Conservation (phyloP, 2,888 invertebrate genomes). For the Apodemia zela region DNA sequence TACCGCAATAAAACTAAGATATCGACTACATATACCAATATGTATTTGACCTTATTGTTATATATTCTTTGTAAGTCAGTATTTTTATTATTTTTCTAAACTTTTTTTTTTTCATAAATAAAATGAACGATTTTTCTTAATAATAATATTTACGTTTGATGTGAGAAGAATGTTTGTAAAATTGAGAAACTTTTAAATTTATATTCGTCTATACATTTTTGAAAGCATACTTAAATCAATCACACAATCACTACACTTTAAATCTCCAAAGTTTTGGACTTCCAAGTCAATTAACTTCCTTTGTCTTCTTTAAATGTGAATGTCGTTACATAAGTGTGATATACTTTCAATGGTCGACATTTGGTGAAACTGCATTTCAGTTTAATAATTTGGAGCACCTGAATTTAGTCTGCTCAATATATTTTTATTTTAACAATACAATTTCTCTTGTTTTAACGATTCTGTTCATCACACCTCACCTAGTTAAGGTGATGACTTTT, state of each 20-base stretch:
- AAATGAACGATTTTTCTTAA: too few relatives aligned
- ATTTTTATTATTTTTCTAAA: too few relatives aligned
- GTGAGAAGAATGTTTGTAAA: too few relatives aligned
- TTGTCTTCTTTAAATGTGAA: background rate
- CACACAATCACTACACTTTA: background rate
- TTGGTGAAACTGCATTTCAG: background rate
- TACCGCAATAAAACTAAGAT: too few relatives aligned
- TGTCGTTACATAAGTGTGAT: background rate
- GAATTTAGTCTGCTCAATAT: slow-evolving; percentile 1
- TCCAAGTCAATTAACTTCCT: slow-evolving; percentile 13
- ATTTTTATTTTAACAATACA: background rate
- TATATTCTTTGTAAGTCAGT: too few relatives aligned
- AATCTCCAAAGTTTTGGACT: slow-evolving; percentile 7
- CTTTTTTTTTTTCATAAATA: too few relatives aligned
- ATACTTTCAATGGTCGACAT: background rate
- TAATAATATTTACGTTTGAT: too few relatives aligned
- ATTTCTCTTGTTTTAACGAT: background rate
- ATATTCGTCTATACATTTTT: background rate
- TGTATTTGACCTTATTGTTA: too few relatives aligned
- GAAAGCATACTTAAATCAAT: background rate
- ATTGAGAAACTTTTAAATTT: too few relatives aligned
- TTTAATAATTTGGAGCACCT: background rate
- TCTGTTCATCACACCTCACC: background rate
- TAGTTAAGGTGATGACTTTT: too few relatives aligned
- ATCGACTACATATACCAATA: too few relatives aligned